Conservation (phyloP, 2,888 invertebrate species). For the Anticlea derivata region DNA sequence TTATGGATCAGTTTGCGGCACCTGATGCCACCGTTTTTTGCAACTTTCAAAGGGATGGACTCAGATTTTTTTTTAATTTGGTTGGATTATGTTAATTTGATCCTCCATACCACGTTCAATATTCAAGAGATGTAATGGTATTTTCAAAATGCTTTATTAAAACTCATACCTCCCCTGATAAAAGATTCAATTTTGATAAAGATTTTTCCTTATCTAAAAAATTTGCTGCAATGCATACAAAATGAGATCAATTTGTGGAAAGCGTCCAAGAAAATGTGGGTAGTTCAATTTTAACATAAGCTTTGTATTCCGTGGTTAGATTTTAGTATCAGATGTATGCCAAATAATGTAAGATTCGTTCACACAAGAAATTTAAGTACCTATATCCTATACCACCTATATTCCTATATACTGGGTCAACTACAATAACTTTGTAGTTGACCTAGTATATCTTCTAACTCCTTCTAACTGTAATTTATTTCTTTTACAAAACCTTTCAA, state of each 20-base stretch:
- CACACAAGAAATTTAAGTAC: too few species aligned
- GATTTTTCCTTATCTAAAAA: slow-evolving; percentile 25
- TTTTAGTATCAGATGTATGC: slow-evolving; percentile 7
- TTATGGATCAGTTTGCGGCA: slow-evolving; percentile 72
- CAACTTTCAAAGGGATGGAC: slow-evolving; percentile 51
- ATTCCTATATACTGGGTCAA: too few species aligned
- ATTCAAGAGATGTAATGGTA: slow-evolving; percentile 22
- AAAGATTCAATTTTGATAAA: slow-evolving; percentile 26
- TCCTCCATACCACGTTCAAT: slow-evolving; percentile 22
- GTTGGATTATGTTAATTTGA: slow-evolving; percentile 34
- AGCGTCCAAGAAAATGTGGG: slow-evolving; percentile 25
- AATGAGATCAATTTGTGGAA: slow-evolving; percentile 28
- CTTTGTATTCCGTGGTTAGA: slow-evolving; percentile 7
- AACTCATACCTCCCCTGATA: slow-evolving; percentile 17
- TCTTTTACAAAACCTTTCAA: too few species aligned
- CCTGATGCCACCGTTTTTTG: slow-evolving; percentile 67
- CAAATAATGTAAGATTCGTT: neutral
- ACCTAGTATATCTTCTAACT: too few species aligned
- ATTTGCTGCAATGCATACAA: slow-evolving; percentile 27
- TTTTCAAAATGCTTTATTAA: slow-evolving; percentile 17
- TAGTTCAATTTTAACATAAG: slow-evolving; percentile 12
- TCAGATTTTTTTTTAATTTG: slow-evolving; percentile 56
- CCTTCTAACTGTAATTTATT: too few species aligned
- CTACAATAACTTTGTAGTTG: too few species aligned
- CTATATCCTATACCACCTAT: too few species aligned